These are phyloP conservation scores for Sebastiscus tertius DNA, from an alignment of 2,797 vertebrate genomes.

Conservation along the genomic window DNA sequence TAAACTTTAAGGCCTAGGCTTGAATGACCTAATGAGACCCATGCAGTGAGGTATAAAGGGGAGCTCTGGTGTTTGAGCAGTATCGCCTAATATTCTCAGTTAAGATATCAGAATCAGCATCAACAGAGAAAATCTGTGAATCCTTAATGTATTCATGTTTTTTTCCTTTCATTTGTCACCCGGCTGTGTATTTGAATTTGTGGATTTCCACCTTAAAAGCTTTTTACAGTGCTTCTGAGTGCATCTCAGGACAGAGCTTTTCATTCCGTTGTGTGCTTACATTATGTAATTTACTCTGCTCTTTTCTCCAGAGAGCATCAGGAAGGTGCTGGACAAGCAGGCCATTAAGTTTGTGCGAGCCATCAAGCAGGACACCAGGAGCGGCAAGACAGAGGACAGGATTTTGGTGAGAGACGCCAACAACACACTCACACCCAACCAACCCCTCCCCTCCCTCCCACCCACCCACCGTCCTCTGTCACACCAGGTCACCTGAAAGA, in stretches of 20 bases:
- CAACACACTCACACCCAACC: neutral
- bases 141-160: conserved; percentile 8
- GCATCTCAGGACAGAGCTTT: conserved; percentile 17
- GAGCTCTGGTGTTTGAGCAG: neutral
- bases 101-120: neutral
- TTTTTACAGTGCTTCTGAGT: conserved; percentile 31
- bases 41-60: neutral
- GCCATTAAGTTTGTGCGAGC: conserved; percentile 86
- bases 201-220: conserved; percentile 33
- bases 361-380: conserved; percentile 89
- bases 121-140: neutral
- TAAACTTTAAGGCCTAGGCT: too few relatives aligned
- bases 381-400: conserved; percentile 89
- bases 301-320: conserved; percentile 87
- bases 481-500: conserved; percentile 13
- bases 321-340: conserved; percentile 87
- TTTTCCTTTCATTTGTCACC: conserved; percentile 17
- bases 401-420: conserved; percentile 85
- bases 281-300: conserved; percentile 42
- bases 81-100: neutral
- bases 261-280: conserved; percentile 43
- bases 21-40: neutral
- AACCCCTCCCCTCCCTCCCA: too few relatives aligned
- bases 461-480: neutral
- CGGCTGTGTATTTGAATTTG: conserved; percentile 5